Evolutionary conservation across 1,140 invertebrate species (phyloP), one percentile per base, ranked within the genome.

Genomic region (Rhagoletis pomonella): DNA sequence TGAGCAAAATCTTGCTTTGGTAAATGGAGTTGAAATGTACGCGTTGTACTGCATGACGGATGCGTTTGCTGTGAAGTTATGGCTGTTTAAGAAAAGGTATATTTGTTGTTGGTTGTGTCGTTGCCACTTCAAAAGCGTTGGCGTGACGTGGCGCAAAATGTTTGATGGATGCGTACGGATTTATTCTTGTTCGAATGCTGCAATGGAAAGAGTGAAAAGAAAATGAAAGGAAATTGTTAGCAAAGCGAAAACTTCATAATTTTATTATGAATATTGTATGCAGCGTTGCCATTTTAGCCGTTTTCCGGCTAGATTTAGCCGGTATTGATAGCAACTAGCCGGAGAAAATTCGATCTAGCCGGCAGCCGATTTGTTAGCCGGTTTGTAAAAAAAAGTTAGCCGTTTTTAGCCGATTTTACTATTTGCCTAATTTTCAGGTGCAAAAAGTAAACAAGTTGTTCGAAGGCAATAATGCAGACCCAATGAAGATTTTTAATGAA

Each of bases 201-300:
- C 42, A 73, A 44, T 47, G 14, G 5, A 73, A 73, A 73, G 42
- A 62, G 60, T 7, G 17, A 47, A 47, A n/a, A 73, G 67, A 73
- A 73, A 55, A 19, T 81, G n/a, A 81, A 58, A 58, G 47, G 73
- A 81, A 81, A 81, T 55, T 81, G 55, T 50, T 81, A 55, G 47
- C 55, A 55, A 81, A 81, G n/a, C 47, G 73, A n/a, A 81, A 81
- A 81, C 10, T 44, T 73, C 14, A 44, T 17, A 7, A 47, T 73
- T 44, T 44, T 73, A 55, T 73, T 17, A 17, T 67, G 3, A 1
- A 29, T 29, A 29, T 29, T 29, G 29, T 29, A 29, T 19, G 29
- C 19, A 64, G n/a, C n/a, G n/a, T n/a, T n/a, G n/a, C n/a, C n/a
- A n/a, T n/a, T n/a, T n/a, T n/a, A n/a, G n/a, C n/a, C n/a, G n/a